Evolutionary conservation across 1,140 invertebrate species (phyloP).

Genomic region (Neodiprion pinetum): DNA sequence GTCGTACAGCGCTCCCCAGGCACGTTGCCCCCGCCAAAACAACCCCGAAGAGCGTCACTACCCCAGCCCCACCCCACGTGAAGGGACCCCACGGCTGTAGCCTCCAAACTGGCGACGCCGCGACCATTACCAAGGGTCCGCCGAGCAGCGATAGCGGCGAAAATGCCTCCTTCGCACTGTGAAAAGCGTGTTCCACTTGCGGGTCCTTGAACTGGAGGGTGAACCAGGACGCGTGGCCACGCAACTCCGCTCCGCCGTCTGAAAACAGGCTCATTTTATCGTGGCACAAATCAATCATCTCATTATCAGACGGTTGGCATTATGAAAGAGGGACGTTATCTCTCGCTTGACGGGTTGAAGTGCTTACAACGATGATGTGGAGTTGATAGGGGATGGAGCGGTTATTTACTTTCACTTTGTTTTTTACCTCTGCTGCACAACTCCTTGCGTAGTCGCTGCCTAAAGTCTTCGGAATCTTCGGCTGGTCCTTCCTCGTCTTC

Average conservation of each 20-base stretch:
- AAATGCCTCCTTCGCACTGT: constrained; percentile 69
- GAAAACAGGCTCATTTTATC: background rate
- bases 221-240: constrained; percentile 71
- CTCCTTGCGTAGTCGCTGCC: constrained; percentile 78
- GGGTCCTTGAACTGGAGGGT: constrained; percentile 72
- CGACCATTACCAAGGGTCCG: constrained; percentile 68
- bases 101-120: constrained; percentile 64
- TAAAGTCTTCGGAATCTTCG: constrained; percentile 75
- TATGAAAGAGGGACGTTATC: no score
- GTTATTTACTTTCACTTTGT: constrained; percentile 42
- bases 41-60: constrained; percentile 52
- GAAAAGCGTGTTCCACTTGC: constrained; percentile 71
- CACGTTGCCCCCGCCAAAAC: constrained; percentile 56
- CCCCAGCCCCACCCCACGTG: constrained; percentile 55
- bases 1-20: constrained; percentile 53
- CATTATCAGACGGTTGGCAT: background rate
- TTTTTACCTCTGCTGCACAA: constrained; percentile 82
- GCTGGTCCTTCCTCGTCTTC: constrained; percentile 52
- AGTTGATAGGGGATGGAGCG: no score
- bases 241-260: constrained; percentile 63
- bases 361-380: no score
- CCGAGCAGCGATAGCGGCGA: constrained; percentile 70
- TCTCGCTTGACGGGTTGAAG: no score
- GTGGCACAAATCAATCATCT: background rate
- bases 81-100: constrained; percentile 57